These are phyloP conservation scores for Danio kyathit DNA, from an alignment of 2,797 vertebrate genomes.

Conservation along the genomic window DNA sequence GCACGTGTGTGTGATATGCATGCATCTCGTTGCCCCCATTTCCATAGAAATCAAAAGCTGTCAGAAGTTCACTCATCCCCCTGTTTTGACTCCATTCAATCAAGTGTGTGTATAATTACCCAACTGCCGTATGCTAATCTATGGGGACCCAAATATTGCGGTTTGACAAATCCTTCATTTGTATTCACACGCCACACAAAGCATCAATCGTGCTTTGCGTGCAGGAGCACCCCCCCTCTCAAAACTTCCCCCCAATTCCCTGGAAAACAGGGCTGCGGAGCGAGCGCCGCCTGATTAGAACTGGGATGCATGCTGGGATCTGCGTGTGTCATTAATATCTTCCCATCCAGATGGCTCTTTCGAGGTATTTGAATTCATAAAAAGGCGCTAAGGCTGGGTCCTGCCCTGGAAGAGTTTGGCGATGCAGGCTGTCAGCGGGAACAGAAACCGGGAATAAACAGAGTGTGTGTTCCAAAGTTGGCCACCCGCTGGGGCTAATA, in stretches of 20 bases:
- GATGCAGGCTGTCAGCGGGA: slow-evolving; percentile 35
- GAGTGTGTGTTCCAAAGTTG: slow-evolving; percentile 62
- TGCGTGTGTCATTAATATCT: slow-evolving; percentile 82
- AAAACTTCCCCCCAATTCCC: slow-evolving; percentile 67
- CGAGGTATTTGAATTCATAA: slow-evolving; percentile 74
- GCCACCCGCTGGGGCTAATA: slow-evolving; percentile 66
- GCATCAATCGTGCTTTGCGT: slow-evolving; percentile 82
- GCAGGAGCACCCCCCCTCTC: slow-evolving; percentile 67
- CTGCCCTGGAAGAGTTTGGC: slow-evolving; percentile 52
- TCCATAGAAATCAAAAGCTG: slow-evolving; percentile 78
- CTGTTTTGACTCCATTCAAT: slow-evolving; percentile 83
- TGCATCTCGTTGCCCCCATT: slow-evolving; percentile 71
- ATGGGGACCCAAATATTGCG: slow-evolving; percentile 84
- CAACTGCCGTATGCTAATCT: slow-evolving; percentile 80
- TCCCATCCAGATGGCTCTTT: slow-evolving; percentile 77
- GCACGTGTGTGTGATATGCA: slow-evolving; percentile 51
- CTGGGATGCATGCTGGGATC: slow-evolving; percentile 78
- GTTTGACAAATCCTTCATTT: slow-evolving; percentile 87
- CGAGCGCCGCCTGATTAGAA: slow-evolving; percentile 78
- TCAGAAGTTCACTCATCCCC: slow-evolving; percentile 80
- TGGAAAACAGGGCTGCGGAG: slow-evolving; percentile 74
- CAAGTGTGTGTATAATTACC: slow-evolving; percentile 85
- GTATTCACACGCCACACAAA: slow-evolving; percentile 84
- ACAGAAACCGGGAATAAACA: slow-evolving; percentile 59
- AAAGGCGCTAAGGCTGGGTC: slow-evolving; percentile 72